Conservation (phyloP, 1,140 invertebrate species). For the Telenomus remus region DNA sequence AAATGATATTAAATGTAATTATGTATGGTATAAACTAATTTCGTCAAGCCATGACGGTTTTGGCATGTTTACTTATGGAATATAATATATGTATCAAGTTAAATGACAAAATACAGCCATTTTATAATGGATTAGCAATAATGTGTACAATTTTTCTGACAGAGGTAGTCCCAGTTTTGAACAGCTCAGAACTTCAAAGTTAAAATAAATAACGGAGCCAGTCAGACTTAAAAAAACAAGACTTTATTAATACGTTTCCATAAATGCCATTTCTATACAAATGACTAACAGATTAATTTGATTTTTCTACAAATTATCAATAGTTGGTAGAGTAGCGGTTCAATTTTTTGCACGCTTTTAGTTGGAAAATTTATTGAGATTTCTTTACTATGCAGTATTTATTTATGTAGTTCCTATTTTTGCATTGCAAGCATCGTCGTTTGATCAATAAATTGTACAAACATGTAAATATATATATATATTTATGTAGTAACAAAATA, state of each 20-base stretch:
- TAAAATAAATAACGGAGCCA: conserved; percentile 1
- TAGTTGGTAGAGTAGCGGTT: too few relatives aligned
- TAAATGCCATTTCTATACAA: conserved; percentile 39
- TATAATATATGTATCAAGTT: conserved; percentile 74
- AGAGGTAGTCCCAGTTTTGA: too few relatives aligned
- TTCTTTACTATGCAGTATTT: too few relatives aligned
- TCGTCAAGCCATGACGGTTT: conserved; percentile 63
- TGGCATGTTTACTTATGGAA: conserved; percentile 69
- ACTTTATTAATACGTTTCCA: conserved; percentile 42
- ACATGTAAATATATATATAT: conserved; percentile 68
- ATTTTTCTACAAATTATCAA: conserved; percentile 15
- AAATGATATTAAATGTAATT: conserved; percentile 72
- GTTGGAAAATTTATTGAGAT: too few relatives aligned
- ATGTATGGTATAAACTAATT: conserved; percentile 68
- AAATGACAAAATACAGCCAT: conserved; percentile 74
- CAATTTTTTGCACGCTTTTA: too few relatives aligned
- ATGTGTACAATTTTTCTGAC: conserved; percentile 14
- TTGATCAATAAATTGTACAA: conserved; percentile 61
- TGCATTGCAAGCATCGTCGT: conserved; percentile 9
- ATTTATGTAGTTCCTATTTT: not conserved
- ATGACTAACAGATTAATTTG: conserved; percentile 47
- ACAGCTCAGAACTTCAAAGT: too few relatives aligned
- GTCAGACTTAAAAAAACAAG: conserved; percentile 42
- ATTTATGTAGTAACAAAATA: conserved; percentile 69
- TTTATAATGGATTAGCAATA: conserved; percentile 72